Evolutionary conservation across 2,797 vertebrate species (phyloP).

Genomic region (Cynopterus sphinx): DNA sequence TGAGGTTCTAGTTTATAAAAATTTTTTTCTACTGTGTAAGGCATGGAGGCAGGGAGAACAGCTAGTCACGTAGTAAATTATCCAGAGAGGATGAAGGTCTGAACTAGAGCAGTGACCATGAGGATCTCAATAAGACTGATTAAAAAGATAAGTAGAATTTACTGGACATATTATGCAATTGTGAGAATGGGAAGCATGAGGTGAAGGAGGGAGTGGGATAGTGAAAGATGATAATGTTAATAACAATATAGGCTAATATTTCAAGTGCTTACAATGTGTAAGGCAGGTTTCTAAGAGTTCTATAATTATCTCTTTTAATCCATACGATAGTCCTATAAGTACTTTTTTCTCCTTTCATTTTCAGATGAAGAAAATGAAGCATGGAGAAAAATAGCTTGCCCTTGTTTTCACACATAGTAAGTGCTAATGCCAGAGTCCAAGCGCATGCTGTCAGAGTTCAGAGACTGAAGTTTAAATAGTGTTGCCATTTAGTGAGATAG

Average conservation of each 20-base stretch:
- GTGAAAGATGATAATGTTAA: not conserved
- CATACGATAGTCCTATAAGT: not conserved
- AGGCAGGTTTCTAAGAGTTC: not conserved
- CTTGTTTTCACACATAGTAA: not conserved
- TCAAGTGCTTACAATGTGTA: not conserved
- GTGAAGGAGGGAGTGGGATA: not conserved
- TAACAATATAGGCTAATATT: not conserved
- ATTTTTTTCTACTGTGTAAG: not conserved
- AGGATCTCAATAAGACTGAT: not conserved
- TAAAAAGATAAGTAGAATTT: not conserved
- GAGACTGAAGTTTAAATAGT: not conserved
- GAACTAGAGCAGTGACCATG: not conserved
- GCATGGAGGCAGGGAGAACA: not conserved
- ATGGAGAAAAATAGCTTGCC: not conserved
- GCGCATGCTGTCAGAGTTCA: not conserved
- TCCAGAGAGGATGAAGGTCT: not conserved
- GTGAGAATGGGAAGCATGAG: not conserved
- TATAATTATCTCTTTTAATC: constrained; percentile 1
- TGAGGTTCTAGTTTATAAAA: constrained; percentile 8
- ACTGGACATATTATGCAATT: not conserved
- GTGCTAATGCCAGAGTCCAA: constrained; percentile 8
- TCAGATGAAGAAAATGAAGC: not conserved
- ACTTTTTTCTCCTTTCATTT: not conserved
- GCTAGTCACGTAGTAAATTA: not conserved
- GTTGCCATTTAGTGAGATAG: not conserved